Percentiles rank a stretch among this genome's conserved stretches.
Conservation (phyloP, 2,797 vertebrate genomes). For the Pempheris klunzingeri region DNA sequence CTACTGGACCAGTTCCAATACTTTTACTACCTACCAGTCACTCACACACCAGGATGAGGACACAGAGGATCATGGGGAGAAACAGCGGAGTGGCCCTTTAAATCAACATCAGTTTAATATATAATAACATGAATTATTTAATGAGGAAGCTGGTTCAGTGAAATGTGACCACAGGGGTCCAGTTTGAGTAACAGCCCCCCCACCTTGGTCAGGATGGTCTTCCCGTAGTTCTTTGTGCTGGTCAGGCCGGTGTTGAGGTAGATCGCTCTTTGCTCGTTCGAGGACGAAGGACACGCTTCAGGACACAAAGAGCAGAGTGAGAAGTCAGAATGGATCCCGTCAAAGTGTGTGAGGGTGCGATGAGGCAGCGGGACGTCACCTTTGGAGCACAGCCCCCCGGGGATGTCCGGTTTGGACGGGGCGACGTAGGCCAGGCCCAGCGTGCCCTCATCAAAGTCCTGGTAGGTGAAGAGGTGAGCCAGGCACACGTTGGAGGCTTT, state of each 20-base stretch:
- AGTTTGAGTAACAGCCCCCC: too few relatives aligned
- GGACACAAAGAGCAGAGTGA: background rate
- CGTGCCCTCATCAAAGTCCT: constrained; percentile 97
- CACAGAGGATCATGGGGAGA: too few relatives aligned
- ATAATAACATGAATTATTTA: too few relatives aligned
- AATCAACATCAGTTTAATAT: too few relatives aligned
- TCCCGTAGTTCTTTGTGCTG: constrained; percentile 98
- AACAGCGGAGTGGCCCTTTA: too few relatives aligned
- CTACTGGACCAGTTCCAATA: too few relatives aligned
- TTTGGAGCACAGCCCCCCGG: constrained; percentile 96
- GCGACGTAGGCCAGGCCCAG: constrained; percentile 96
- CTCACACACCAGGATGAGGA: too few relatives aligned
- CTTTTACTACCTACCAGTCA: too few relatives aligned
- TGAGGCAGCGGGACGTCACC: constrained; percentile 77
- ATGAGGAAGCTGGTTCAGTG: too few relatives aligned
- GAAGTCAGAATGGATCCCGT: too few relatives aligned
- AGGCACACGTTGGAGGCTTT: constrained; percentile 94
- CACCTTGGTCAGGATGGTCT: constrained; percentile 98
- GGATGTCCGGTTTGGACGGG: constrained; percentile 90
- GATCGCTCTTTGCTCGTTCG: constrained; percentile 85
- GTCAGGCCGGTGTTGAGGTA: constrained; percentile 97
- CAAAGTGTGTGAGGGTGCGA: too few relatives aligned
- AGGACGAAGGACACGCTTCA: constrained; percentile 88
- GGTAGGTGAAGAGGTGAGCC: constrained; percentile 97
- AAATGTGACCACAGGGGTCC: too few relatives aligned